phyloP scores from a whole-genome alignment of 2,113 vertebrate genomes.

The Ictalurus furcatus region DNA sequence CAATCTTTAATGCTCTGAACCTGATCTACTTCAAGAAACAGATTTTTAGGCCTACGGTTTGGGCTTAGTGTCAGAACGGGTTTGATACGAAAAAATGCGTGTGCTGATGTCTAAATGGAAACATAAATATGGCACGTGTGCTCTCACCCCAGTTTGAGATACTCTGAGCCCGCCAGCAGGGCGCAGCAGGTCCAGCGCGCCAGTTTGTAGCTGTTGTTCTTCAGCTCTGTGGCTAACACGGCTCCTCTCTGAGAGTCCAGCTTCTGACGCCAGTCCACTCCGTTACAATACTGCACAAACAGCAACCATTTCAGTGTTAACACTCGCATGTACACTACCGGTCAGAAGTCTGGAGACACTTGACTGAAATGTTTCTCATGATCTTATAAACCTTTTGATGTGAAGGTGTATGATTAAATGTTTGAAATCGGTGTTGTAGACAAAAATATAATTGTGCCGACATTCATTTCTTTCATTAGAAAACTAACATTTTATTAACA shows the following conservation, averaged over 20 bases:
- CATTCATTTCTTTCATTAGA: no score
- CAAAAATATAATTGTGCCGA: no score
- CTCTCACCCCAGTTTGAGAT: conserved; percentile 95
- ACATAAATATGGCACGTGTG: not conserved
- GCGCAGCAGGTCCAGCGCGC: conserved; percentile 98
- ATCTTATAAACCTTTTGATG: no score
- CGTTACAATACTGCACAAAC: conserved; percentile 86
- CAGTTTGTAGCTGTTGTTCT: conserved; percentile 99
- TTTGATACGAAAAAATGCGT: not conserved
- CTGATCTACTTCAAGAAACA: not conserved
- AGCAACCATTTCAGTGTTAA: not conserved
- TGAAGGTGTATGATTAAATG: no score
- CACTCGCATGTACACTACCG: not conserved
- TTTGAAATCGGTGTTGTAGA: no score
- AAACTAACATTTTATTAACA: no score
- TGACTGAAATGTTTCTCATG: no score
- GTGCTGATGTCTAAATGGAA: not conserved
- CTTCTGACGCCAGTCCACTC: conserved; percentile 99
- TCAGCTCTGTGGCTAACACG: conserved; percentile 95
- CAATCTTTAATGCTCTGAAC: not conserved
- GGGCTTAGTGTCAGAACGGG: not conserved
- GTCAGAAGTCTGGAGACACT: no score
- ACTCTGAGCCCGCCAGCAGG: conserved; percentile 92
- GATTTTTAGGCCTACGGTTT: not conserved
- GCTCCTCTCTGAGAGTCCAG: conserved; percentile 97